phyloP scores from a whole-genome alignment of 2,888 invertebrate species.

The Metallyticus violacea region DNA sequence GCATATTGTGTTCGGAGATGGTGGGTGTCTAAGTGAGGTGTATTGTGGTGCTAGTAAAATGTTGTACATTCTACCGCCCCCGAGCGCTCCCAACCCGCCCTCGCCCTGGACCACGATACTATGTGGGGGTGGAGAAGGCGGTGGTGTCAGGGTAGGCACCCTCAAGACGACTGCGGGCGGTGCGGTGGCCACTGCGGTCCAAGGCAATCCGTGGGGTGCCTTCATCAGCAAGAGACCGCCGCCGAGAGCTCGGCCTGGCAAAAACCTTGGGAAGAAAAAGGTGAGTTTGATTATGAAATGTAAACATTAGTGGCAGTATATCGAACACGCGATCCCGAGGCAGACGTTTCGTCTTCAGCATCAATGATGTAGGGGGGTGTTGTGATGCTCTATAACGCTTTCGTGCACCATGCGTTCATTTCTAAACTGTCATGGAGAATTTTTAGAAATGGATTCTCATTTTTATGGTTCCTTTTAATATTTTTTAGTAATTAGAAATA shows the following conservation, averaged over 20 bases:
- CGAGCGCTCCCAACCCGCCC: conserved; percentile 50
- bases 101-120: conserved; percentile 52
- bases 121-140: conserved; percentile 38
- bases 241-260: neutral
- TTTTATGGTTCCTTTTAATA: no score
- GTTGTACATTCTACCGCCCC: conserved; percentile 53
- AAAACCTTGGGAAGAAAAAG: neutral
- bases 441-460: no score
- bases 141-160: conserved; percentile 31
- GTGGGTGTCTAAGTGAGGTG: conserved; percentile 17
- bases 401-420: no score
- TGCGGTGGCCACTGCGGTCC: neutral
- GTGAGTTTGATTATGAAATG: neutral
- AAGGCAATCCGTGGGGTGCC: neutral
- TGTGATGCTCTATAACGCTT: no score
- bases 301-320: neutral
- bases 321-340: neutral
- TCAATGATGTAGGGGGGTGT: no score
- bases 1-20: neutral
- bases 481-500: no score
- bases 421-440: no score
- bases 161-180: conserved; percentile 13
- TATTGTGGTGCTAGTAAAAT: conserved; percentile 37
- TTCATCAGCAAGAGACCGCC: conserved; percentile 1
- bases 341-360: no score